A percentile compares a stretch with the other conserved stretches of the same genome.
phyloP scores from a whole-genome alignment of 2,888 invertebrate species.

The Lepidonotus clava region DNA sequence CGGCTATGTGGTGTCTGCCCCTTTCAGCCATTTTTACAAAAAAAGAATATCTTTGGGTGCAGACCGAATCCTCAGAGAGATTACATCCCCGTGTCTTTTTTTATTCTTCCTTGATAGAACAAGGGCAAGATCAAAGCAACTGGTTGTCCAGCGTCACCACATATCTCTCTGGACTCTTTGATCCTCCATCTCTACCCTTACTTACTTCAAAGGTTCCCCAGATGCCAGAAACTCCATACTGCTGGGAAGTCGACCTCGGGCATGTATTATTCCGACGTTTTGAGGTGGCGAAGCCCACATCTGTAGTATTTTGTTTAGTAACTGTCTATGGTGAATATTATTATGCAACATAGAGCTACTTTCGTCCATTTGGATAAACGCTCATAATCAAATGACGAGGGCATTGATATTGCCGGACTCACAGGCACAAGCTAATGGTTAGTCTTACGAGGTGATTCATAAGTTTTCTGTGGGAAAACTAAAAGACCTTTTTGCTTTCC shows the following conservation, averaged over 20 bases:
- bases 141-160: not conserved
- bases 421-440: too few relatives aligned
- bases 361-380: too few relatives aligned
- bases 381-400: too few relatives aligned
- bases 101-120: not conserved
- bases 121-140: not conserved
- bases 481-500: too few relatives aligned
- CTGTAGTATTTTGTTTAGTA: too few relatives aligned
- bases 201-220: not conserved
- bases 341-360: too few relatives aligned
- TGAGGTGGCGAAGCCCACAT: too few relatives aligned
- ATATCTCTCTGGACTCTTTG: not conserved
- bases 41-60: not conserved
- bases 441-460: too few relatives aligned
- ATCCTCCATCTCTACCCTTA: not conserved
- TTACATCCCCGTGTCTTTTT: not conserved
- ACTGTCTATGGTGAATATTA: too few relatives aligned
- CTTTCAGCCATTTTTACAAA: not conserved
- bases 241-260: not conserved
- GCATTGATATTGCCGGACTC: too few relatives aligned
- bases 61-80: not conserved
- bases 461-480: too few relatives aligned
- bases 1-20: not conserved
- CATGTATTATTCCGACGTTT: too few relatives aligned
- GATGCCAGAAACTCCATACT: not conserved